Evolutionary conservation across 92 coral and sea anemone species (phyloP).

Genomic region (Hydrozoanthus gracilis): DNA sequence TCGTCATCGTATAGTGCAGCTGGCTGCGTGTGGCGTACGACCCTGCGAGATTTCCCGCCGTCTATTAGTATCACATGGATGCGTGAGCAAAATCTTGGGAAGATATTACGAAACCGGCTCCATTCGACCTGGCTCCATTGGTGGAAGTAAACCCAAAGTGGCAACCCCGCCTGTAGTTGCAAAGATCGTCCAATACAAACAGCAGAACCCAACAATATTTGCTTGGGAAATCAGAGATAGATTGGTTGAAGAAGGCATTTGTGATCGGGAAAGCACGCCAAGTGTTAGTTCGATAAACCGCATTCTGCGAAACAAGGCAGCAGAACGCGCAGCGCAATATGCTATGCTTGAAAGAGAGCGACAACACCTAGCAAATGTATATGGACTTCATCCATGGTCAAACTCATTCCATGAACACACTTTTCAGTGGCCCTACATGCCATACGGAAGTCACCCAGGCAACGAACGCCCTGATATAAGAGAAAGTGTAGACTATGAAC

Average conservation of each 20-base stretch:
- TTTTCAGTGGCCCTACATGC: constrained; percentile 77
- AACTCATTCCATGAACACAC: constrained; percentile 69
- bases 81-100: constrained; percentile 95
- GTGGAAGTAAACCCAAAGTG: constrained; percentile 99
- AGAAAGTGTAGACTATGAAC: constrained; percentile 25
- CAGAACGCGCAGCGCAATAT: constrained; percentile 98
- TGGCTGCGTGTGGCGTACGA: constrained; percentile 96
- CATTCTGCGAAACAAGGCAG: constrained; percentile 97
- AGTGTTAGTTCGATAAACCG: constrained; percentile 99
- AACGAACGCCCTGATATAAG: constrained; percentile 38
- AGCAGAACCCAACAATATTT: constrained; percentile 98
- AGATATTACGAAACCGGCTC: constrained; percentile 96
- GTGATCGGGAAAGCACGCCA: constrained; percentile 97
- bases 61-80: constrained; percentile 92
- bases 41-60: constrained; percentile 97
- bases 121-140: constrained; percentile 97
- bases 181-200: constrained; percentile 97
- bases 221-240: constrained; percentile 99
- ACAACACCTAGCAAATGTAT: constrained; percentile 94
- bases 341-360: constrained; percentile 98
- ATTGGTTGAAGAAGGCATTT: constrained; percentile 96
- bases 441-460: constrained; percentile 24
- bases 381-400: constrained; percentile 94
- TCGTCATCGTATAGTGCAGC: constrained; percentile 96
- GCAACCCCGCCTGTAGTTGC: constrained; percentile 98